A percentile compares a stretch with the other conserved stretches of the same genome.
phyloP scores from a whole-genome alignment of 1,140 invertebrate species.

The Leptonema lineaticorne region DNA sequence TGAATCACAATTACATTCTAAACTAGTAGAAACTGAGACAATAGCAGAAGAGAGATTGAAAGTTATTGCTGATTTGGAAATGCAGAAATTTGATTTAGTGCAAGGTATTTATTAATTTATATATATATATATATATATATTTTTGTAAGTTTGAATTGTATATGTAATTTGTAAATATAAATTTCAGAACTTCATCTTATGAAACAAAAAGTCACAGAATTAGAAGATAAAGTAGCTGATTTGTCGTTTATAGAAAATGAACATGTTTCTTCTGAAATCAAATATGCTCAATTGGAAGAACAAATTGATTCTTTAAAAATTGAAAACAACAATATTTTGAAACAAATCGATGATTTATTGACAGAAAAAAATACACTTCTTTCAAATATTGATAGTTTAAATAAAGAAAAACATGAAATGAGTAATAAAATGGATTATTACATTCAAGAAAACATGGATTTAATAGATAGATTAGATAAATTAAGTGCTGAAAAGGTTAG shows the following conservation, averaged over 20 bases:
- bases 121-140: neutral
- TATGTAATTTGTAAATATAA: constrained; percentile 24
- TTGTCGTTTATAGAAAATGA: constrained; percentile 62
- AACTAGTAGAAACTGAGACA: constrained; percentile 55
- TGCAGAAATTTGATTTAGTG: constrained; percentile 66
- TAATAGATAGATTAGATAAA: constrained; percentile 67
- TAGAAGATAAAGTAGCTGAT: constrained; percentile 62
- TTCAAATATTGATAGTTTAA: constrained; percentile 56
- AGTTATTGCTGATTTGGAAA: constrained; percentile 63
- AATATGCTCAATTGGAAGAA: constrained; percentile 69
- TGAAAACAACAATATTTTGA: constrained; percentile 55
- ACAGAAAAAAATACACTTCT: constrained; percentile 58
- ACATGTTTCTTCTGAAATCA: constrained; percentile 67
- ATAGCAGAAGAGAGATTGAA: constrained; percentile 57
- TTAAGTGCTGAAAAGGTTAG: constrained; percentile 65
- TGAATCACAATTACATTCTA: constrained; percentile 53
- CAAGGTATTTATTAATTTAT: constrained; percentile 55
- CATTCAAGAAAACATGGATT: constrained; percentile 67
- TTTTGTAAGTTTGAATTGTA: neutral
- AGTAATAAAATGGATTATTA: constrained; percentile 61
- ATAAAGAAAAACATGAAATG: constrained; percentile 60
- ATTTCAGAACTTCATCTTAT: constrained; percentile 57
- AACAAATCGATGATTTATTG: constrained; percentile 56
- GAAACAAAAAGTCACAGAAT: constrained; percentile 59
- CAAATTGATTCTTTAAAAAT: constrained; percentile 59